These are phyloP conservation scores for Fopius arisanus DNA, from an alignment of 1,140 invertebrate genomes.

Conservation along the genomic window DNA sequence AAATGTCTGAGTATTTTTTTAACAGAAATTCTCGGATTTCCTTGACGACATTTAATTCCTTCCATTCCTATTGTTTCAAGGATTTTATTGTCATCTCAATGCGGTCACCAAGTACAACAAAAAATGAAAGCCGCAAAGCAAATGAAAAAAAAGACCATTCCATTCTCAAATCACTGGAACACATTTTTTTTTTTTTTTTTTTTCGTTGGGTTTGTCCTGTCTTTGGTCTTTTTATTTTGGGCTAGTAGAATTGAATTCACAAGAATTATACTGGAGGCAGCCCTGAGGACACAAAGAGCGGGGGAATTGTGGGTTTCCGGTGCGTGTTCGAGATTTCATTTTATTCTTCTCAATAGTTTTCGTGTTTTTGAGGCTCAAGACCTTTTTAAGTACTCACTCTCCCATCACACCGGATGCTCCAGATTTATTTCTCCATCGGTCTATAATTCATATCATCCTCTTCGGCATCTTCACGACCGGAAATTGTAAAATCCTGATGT, in stretches of 20 bases:
- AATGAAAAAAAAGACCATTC: background rate
- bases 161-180: background rate
- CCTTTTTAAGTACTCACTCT: background rate
- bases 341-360: background rate
- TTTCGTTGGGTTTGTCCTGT: background rate
- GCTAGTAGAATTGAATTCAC: background rate
- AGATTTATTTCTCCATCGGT: background rate
- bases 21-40: background rate
- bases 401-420: background rate
- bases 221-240: background rate
- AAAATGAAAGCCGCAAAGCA: background rate
- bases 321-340: background rate
- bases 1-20: no score
- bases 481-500: no score
- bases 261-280: background rate
- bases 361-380: background rate
- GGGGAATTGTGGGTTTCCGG: background rate
- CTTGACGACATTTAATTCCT: background rate
- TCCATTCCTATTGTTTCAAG: background rate
- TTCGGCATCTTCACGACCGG: no score
- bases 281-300: background rate
- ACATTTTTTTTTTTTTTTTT: background rate
- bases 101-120: background rate
- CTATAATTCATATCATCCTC: background rate
- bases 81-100: background rate